Evolutionary conservation across 2,797 vertebrate genomes (phyloP).

Genomic region (Bradypus variegatus): DNA sequence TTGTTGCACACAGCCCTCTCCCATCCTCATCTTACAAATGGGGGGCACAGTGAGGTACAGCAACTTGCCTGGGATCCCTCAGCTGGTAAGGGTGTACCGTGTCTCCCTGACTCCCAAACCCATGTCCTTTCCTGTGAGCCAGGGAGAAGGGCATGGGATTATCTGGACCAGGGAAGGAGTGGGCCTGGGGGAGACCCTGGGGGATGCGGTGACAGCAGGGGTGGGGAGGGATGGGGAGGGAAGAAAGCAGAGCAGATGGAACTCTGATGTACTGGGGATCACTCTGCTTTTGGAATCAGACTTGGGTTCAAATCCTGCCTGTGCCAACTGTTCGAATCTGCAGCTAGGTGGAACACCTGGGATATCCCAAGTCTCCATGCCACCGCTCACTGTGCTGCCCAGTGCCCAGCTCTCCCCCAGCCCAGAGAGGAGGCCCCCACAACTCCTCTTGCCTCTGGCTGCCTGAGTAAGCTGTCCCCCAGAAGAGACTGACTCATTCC

Average conservation of each 20-base stretch:
- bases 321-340: neutral
- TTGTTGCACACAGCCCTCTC: neutral
- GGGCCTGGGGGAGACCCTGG: neutral
- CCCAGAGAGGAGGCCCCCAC: neutral
- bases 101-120: neutral
- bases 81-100: neutral
- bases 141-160: neutral
- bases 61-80: neutral
- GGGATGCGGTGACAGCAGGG: neutral
- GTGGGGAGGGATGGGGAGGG: neutral
- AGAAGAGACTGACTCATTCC: conserved; percentile 41
- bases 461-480: conserved; percentile 42
- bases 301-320: neutral
- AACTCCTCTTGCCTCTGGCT: neutral
- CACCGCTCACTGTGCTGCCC: neutral
- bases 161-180: neutral
- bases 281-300: neutral
- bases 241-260: neutral
- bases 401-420: neutral
- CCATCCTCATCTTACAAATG: neutral
- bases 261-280: neutral
- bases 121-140: neutral
- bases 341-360: neutral
- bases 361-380: rapidly evolving
- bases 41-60: neutral